Base-by-base conservation (phyloP, 2,888 invertebrate genomes). In the Chymomyza procnemis region DNA sequence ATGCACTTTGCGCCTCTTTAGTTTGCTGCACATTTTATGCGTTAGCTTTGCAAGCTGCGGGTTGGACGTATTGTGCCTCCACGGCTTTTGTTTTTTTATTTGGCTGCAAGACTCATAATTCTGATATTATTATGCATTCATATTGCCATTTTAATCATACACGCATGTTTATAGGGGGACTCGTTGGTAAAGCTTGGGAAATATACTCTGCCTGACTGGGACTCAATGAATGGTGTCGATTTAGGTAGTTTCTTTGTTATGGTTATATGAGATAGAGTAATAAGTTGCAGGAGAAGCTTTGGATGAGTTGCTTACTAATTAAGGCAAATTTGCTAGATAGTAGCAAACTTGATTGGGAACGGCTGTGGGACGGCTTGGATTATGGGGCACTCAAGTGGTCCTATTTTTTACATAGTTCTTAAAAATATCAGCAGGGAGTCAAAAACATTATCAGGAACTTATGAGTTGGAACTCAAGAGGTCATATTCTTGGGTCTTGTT, bases 81-180 rank as follows among this genome's bases (percentile, higher is more conserved):
- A n/a, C n/a, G n/a, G 16, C 5, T 50, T 16, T 21, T 50, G 14
- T 30, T 63, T 61, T 65, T 41, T 58, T 41, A 12, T 61, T 61
- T 46, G n/a, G 50, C 47, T 47, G 30, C 19, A 66, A 62, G 54
- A 62, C 68, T 72, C 87, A 70, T 82, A 82, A 86, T 85, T 83
- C 75, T 73, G 69, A 70, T 79, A 83, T 87, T 83, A 83, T 87
- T 85, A 87, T 79, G 82, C 87, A 87, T 83, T 83, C 87, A 87
- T 87, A 83, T 82, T 79, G 85, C 70, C 74, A 74, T 74, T 85
- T 83, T 87, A 87, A 87, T 87, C 87, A 85, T 85, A 83, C 64
- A 74, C 73, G 66, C 22, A 50, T 6, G 19, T 46, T 16, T 14
- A 26, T 56, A n/a, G n/a, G n/a, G n/a, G 56, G 34, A 12, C n/a